Percentiles rank a stretch among this genome's conserved stretches.
These are phyloP conservation scores for Microplitis demolitor DNA, from an alignment of 1,140 invertebrate species.

Conservation along the genomic window DNA sequence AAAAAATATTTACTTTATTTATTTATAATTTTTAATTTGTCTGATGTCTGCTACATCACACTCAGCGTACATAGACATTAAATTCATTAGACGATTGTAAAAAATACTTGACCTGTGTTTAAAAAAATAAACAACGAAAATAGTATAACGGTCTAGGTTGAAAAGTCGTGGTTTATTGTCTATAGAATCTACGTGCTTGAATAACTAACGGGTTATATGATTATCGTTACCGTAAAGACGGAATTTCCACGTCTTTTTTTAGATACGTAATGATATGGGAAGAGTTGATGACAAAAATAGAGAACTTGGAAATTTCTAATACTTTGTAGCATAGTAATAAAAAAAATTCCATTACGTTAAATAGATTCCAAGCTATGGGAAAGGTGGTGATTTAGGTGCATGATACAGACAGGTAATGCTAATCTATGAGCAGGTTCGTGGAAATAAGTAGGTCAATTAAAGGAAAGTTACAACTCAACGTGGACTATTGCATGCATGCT, in stretches of 20 bases:
- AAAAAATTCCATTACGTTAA: background rate
- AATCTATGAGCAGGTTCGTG: background rate
- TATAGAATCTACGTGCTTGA: background rate
- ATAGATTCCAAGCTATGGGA: background rate
- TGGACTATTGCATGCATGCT: background rate
- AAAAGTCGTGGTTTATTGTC: background rate
- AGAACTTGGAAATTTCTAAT: background rate
- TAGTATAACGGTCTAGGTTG: background rate
- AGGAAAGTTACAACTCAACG: constrained; percentile 14
- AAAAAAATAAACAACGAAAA: background rate
- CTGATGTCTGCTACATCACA: too few species aligned
- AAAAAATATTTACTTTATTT: too few species aligned
- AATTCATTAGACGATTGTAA: too few species aligned
- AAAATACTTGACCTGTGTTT: background rate
- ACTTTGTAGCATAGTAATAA: background rate
- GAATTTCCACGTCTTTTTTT: background rate
- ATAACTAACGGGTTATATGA: constrained; percentile 1
- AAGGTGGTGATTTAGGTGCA: background rate
- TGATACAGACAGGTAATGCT: background rate
- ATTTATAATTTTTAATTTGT: too few species aligned
- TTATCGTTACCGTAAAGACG: background rate
- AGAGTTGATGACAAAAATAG: background rate
- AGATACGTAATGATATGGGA: background rate
- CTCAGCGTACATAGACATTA: too few species aligned
- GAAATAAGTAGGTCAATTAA: constrained; percentile 5